These are phyloP conservation scores for Magallana gigas DNA, from an alignment of 1,140 invertebrate genomes.

Conservation along the genomic window DNA sequence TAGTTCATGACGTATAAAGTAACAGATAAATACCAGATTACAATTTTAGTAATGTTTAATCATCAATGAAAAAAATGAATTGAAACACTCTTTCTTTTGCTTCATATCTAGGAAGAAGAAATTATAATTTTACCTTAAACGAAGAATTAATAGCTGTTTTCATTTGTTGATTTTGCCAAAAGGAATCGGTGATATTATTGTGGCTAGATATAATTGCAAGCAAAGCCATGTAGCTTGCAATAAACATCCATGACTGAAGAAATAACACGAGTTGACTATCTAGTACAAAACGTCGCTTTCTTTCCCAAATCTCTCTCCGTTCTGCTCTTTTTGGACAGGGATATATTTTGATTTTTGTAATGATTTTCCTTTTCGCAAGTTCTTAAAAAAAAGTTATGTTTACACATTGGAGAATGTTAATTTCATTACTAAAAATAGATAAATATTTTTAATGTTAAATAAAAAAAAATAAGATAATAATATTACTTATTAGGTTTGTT, in stretches of 20 bases:
- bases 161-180: conserved; percentile 46
- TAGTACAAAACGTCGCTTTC: not conserved
- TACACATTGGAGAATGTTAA: too few species aligned
- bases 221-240: conserved; percentile 41
- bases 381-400: too few species aligned
- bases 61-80: too few species aligned
- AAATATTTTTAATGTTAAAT: too few species aligned
- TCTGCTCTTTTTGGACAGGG: not conserved
- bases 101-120: too few species aligned
- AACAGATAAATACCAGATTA: too few species aligned
- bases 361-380: too few species aligned
- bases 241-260: not conserved
- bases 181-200: conserved; percentile 41
- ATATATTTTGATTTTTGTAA: not conserved
- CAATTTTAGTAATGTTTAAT: too few species aligned
- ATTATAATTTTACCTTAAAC: conserved; percentile 6
- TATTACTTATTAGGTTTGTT: too few species aligned
- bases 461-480: too few species aligned
- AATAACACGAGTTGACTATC: not conserved
- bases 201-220: conserved; percentile 51
- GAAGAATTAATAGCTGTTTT: conserved; percentile 2
- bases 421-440: too few species aligned
- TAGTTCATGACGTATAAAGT: not conserved
- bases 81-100: too few species aligned
- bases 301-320: not conserved